Conservation (phyloP, 2,888 invertebrate genomes). For the Eupsilia transversa region DNA sequence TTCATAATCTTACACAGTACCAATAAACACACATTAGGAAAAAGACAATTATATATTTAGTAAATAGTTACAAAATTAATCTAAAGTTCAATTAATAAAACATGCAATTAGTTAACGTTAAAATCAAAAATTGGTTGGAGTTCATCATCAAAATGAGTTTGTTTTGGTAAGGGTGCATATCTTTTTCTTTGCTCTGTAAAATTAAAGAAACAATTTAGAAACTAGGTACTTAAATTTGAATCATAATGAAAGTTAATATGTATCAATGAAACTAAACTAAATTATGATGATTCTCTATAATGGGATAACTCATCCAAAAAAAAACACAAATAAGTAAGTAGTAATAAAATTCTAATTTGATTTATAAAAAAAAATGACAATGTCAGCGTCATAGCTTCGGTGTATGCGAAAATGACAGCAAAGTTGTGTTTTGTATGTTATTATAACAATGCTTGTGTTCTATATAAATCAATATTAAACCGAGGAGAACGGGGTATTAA, state of each 20-base stretch:
- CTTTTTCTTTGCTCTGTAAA: conserved; percentile 65
- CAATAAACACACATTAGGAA: conserved; percentile 30
- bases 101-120: conserved; percentile 47
- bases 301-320: background rate
- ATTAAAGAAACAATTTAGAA: conserved; percentile 48
- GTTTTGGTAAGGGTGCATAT: conserved; percentile 47
- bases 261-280: background rate
- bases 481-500: background rate
- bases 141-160: conserved; percentile 45
- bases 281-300: background rate
- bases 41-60: conserved; percentile 27
- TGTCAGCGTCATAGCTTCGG: background rate
- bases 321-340: background rate
- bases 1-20: background rate
- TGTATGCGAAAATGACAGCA: conserved; percentile 3
- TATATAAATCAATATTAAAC: background rate
- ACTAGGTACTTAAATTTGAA: background rate
- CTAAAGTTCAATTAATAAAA: conserved; percentile 34
- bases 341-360: background rate
- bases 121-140: conserved; percentile 27
- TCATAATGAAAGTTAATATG: background rate
- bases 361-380: background rate
- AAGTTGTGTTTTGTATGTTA: conserved; percentile 17
- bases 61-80: conserved; percentile 32
- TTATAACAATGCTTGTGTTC: background rate